phyloP scores from a whole-genome alignment of 2,888 invertebrate genomes.

The Melanargia galathea region DNA sequence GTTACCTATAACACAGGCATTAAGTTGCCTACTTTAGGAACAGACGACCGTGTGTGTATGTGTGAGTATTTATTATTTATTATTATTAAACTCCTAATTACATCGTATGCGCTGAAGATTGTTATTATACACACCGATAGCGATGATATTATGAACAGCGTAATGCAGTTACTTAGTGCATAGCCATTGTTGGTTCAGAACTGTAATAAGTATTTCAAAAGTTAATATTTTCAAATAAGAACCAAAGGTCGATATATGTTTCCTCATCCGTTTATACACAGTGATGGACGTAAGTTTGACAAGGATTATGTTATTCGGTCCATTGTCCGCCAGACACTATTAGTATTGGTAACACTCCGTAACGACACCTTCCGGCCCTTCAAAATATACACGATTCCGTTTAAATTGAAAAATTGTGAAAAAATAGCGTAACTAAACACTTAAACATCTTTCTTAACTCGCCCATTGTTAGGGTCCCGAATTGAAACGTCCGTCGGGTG shows the following conservation, averaged over 20 bases:
- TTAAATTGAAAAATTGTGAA: conserved; percentile 80
- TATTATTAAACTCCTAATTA: too few relatives aligned
- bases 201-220: neutral
- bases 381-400: conserved; percentile 74
- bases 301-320: conserved; percentile 41
- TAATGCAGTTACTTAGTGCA: too few relatives aligned
- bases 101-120: too few relatives aligned
- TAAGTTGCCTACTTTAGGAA: too few relatives aligned
- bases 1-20: too few relatives aligned
- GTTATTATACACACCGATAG: too few relatives aligned
- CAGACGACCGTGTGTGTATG: too few relatives aligned
- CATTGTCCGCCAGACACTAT: conserved; percentile 61
- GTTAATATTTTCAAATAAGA: conserved; percentile 15
- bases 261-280: conserved; percentile 1
- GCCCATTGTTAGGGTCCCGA: conserved; percentile 72
- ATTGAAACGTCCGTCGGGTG: conserved; percentile 76
- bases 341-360: conserved; percentile 73
- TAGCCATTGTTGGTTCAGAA: too few relatives aligned
- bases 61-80: too few relatives aligned
- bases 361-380: conserved; percentile 80
- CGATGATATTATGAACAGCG: too few relatives aligned
- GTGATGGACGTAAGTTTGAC: conserved; percentile 40
- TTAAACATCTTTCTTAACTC: conserved; percentile 82
- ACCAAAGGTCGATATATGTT: conserved; percentile 1
- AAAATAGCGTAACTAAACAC: conserved; percentile 81